A percentile compares a stretch with the other conserved stretches of the same genome.
phyloP scores from a whole-genome alignment of 2,797 vertebrate genomes.

The Myotis pilosus region DNA sequence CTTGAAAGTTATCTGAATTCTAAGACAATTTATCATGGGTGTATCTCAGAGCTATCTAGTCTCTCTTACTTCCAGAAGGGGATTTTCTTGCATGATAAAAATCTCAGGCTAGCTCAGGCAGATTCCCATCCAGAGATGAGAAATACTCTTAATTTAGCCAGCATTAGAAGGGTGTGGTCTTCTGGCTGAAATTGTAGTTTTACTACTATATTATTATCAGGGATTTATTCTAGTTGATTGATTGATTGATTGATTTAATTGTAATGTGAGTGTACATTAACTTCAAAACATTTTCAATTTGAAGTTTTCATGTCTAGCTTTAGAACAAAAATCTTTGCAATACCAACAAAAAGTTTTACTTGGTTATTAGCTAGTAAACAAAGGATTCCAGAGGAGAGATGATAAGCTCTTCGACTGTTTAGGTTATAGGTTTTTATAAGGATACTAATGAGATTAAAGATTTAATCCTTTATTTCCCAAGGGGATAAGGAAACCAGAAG shows the following conservation, averaged over 20 bases:
- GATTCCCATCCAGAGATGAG: background rate
- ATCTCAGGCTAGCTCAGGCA: constrained; percentile 40
- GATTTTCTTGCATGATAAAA: constrained; percentile 39
- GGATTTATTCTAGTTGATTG: background rate
- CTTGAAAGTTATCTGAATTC: background rate
- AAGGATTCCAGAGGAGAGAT: background rate
- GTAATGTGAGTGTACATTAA: background rate
- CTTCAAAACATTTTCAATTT: background rate
- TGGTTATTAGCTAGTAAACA: background rate
- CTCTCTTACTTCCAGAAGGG: background rate
- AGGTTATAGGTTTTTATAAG: background rate
- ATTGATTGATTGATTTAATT: background rate
- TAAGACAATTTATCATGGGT: background rate
- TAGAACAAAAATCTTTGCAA: background rate
- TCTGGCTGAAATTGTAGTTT: background rate
- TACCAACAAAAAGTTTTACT: background rate
- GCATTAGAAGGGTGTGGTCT: background rate
- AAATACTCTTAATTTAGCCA: background rate
- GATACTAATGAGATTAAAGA: background rate
- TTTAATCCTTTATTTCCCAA: background rate
- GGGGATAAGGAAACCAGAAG: background rate
- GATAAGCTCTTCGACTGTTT: background rate
- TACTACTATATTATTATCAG: background rate
- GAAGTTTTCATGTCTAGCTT: background rate
- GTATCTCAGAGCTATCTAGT: background rate